Evolutionary conservation across 2,888 invertebrate species (phyloP), one percentile per base, ranked within the genome.

Genomic region (Emmelina monodactyla): DNA sequence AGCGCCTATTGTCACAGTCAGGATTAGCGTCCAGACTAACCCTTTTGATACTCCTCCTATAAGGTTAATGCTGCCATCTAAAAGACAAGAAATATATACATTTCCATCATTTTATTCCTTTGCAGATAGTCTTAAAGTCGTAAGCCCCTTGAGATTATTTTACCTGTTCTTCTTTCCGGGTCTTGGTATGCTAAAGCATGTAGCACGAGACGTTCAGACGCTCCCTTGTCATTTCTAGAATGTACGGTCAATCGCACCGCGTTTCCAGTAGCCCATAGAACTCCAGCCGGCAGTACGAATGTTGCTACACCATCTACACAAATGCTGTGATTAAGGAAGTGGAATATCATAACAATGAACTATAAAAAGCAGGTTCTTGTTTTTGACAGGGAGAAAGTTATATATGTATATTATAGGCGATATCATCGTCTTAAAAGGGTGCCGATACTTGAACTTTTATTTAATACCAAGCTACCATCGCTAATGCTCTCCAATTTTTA

Each of bases 101-200:
- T n/a, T n/a, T n/a, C n/a, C n/a, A n/a, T n/a, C n/a, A n/a, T n/a
- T n/a, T n/a, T n/a, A n/a, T n/a, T n/a, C n/a, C n/a, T n/a, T n/a
- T n/a, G n/a, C n/a, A n/a, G n/a, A n/a, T n/a, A n/a, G n/a, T n/a
- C n/a, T n/a, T n/a, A n/a, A n/a, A n/a, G n/a, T n/a, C n/a, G n/a
- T n/a, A n/a, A n/a, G n/a, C n/a, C n/a, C n/a, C n/a, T n/a, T n/a
- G n/a, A n/a, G n/a, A n/a, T n/a, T n/a, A n/a, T n/a, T n/a, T n/a
- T n/a, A 92, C 92, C 92, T 68, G 91, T 88, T 54, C 91, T 84
- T 59, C 91, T 89, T 62, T 92, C 92, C 32, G 92, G 89, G 62
- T 92, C 92, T 62, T 90, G 88, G 54, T 93, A 87, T 48, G 91
- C 88, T 41, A 93, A 88, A 50, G 92, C 91, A 56, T 93, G 92